phyloP scores from a whole-genome alignment of 2,888 invertebrate species.

The Tipula confusa region DNA sequence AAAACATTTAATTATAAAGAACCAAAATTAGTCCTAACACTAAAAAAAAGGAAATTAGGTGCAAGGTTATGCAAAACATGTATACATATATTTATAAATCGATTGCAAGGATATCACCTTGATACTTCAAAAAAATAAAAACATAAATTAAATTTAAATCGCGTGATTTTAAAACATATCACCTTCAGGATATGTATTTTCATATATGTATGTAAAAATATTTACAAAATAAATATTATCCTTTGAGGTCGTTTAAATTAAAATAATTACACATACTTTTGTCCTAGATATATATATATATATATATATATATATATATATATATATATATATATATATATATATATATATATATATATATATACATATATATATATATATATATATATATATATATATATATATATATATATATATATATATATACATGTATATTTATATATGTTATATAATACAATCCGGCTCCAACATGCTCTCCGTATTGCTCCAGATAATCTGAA shows the following conservation, averaged over 20 bases:
- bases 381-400: too few relatives aligned
- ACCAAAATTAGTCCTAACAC: conserved; percentile 13
- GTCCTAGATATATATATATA: too few relatives aligned
- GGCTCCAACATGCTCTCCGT: too few relatives aligned
- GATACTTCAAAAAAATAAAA: background rate
- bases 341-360: too few relatives aligned
- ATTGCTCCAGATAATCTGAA: too few relatives aligned
- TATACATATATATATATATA: too few relatives aligned
- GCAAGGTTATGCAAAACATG: conserved; percentile 21
- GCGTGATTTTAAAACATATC: background rate
- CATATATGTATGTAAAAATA: background rate
- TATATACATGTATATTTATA: too few relatives aligned
- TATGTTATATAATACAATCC: too few relatives aligned
- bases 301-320: too few relatives aligned
- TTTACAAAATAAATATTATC: background rate
- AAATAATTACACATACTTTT: background rate
- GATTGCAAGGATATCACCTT: conserved; percentile 25
- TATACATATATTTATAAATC: background rate
- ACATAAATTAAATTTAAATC: background rate
- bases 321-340: too few relatives aligned
- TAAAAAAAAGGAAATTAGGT: background rate
- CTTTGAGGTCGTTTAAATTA: background rate
- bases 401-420: too few relatives aligned
- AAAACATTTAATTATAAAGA: background rate
- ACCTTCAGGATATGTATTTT: background rate